Evolutionary conservation across 1,140 invertebrate genomes (phyloP).

Genomic region (Elysia chlorotica): DNA sequence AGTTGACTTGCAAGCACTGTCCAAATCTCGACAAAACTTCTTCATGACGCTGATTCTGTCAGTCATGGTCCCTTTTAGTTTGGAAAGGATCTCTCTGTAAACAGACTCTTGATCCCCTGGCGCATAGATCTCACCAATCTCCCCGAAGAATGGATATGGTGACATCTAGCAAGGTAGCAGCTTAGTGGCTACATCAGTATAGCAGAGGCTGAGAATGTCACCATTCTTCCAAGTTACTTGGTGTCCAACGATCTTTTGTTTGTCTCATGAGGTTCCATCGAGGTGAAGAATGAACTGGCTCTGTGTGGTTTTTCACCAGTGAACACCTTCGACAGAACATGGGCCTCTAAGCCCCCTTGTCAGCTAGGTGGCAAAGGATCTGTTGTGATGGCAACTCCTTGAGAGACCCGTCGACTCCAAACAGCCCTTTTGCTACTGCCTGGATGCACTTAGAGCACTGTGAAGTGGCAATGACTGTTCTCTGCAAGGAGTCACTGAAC

Average conservation of each 20-base stretch:
- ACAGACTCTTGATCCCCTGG: neutral
- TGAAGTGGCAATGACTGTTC: no score
- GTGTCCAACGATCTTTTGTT: neutral
- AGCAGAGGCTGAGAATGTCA: neutral
- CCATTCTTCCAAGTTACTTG: neutral
- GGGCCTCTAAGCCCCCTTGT: no score
- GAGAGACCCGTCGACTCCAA: neutral
- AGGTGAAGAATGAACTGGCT: neutral
- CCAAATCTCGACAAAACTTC: neutral
- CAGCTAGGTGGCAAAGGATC: neutral
- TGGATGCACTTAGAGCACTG: neutral
- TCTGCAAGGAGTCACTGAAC: no score
- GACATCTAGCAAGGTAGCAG: neutral
- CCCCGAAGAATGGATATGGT: neutral
- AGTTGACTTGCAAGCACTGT: no score
- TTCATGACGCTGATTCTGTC: neutral
- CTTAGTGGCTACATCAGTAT: neutral
- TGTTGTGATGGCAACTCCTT: neutral
- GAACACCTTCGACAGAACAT: neutral
- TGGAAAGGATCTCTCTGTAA: neutral
- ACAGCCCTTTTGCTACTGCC: no score
- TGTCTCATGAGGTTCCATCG: neutral
- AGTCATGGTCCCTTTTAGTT: neutral
- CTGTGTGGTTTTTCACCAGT: neutral
- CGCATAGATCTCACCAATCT: neutral